phyloP scores from a whole-genome alignment of 2,888 invertebrate genomes.

The Pasiphila rectangulata region DNA sequence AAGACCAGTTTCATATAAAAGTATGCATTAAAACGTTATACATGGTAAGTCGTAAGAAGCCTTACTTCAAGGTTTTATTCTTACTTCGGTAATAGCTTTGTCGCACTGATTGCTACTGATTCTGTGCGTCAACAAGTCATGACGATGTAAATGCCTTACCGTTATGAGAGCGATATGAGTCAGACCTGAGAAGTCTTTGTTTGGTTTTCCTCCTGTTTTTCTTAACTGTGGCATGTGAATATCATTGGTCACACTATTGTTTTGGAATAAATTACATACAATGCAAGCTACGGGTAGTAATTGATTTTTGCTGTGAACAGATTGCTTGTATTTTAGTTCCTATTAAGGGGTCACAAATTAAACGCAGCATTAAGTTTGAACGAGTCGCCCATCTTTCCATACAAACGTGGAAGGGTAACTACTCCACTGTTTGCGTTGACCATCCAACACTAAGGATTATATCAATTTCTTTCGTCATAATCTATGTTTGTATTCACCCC shows the following conservation, averaged over 20 bases:
- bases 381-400: too few species aligned
- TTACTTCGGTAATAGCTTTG: not conserved
- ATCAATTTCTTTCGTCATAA: too few species aligned
- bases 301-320: conserved; percentile 24
- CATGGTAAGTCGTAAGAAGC: too few species aligned
- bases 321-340: conserved; percentile 3
- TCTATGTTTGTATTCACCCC: too few species aligned
- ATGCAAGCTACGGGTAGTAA: conserved; percentile 22
- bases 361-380: too few species aligned
- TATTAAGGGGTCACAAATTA: not conserved
- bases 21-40: too few species aligned
- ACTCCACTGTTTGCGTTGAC: too few species aligned
- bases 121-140: conserved; percentile 14
- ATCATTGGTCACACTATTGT: conserved; percentile 37
- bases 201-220: conserved; percentile 39
- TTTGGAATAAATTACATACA: conserved; percentile 31
- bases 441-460: too few species aligned
- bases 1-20: too few species aligned
- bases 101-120: not conserved
- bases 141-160: conserved; percentile 15
- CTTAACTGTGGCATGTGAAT: conserved; percentile 35
- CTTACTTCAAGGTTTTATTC: too few species aligned
- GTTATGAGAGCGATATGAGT: conserved; percentile 26
- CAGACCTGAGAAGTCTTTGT: conserved; percentile 36
- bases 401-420: too few species aligned